Conservation (phyloP, 2,888 invertebrate genomes). For the Tuberolachnus salignus region DNA sequence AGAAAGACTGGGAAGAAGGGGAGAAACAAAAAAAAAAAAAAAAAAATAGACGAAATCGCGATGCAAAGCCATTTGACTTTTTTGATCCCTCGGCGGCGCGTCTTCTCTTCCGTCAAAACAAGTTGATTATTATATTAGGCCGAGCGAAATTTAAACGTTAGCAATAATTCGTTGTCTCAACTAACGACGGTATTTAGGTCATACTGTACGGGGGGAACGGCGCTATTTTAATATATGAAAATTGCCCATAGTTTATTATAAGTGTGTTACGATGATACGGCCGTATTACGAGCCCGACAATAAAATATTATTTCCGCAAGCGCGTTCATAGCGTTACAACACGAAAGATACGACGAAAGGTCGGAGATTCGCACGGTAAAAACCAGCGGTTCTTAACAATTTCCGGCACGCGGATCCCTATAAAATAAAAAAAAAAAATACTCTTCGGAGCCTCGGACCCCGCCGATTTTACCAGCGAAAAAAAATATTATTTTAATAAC, state of each 20-base stretch:
- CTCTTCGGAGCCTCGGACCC: no score
- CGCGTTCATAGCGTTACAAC: no score
- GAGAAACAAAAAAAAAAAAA: no score
- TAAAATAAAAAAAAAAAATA: no score
- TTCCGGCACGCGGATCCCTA: no score
- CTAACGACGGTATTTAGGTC: constrained; percentile 18
- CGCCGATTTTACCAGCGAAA: no score
- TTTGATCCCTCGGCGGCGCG: constrained; percentile 9
- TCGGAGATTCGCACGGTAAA: no score
- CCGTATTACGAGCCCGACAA: not conserved
- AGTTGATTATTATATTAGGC: constrained; percentile 13
- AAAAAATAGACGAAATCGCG: not conserved
- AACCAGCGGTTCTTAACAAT: no score
- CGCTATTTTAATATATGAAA: not conserved
- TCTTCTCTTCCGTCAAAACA: constrained; percentile 12
- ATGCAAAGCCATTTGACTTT: constrained; percentile 26
- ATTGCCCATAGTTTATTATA: not conserved
- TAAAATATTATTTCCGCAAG: not conserved
- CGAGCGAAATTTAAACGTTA: not conserved
- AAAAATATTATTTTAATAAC: no score
- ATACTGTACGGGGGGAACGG: not conserved
- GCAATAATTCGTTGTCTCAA: constrained; percentile 1
- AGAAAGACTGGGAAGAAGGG: no score
- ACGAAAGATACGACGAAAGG: no score
- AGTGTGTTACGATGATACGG: not conserved